Evolutionary conservation across 2,888 invertebrate genomes (phyloP).

Genomic region (Scrobipalpa atriplicella): DNA sequence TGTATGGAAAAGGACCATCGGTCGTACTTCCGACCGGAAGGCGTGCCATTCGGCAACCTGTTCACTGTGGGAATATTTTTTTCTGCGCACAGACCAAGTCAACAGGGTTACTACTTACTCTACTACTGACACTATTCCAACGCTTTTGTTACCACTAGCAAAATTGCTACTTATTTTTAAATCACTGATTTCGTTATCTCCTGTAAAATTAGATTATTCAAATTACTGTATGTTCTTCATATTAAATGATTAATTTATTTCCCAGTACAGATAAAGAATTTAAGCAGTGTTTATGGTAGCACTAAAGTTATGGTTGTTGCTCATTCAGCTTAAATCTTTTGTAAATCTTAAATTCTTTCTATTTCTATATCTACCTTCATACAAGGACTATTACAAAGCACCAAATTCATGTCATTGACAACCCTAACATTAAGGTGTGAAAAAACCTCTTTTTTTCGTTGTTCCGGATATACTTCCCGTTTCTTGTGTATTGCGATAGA

Average conservation of each 20-base stretch:
- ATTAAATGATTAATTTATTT: too few relatives aligned
- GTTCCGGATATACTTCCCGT: slow-evolving; percentile 81
- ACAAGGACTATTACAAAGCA: not conserved
- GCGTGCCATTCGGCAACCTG: slow-evolving; percentile 75
- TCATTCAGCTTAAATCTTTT: too few relatives aligned
- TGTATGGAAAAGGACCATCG: slow-evolving; percentile 64
- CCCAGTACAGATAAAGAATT: too few relatives aligned
- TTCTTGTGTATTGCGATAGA: slow-evolving; percentile 75
- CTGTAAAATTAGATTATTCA: too few relatives aligned
- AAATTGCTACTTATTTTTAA: too few relatives aligned
- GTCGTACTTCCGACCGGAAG: slow-evolving; percentile 80
- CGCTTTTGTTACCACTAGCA: too few relatives aligned
- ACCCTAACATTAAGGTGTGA: slow-evolving; percentile 56
- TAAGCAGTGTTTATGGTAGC: too few relatives aligned
- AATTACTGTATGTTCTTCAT: too few relatives aligned
- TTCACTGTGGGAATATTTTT: slow-evolving; percentile 74
- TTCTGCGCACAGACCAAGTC: slow-evolving; percentile 52
- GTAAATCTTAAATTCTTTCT: not conserved
- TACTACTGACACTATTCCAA: too few relatives aligned
- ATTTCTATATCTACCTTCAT: not conserved
- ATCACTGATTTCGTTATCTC: too few relatives aligned
- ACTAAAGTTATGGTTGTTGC: too few relatives aligned
- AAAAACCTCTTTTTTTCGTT: slow-evolving; percentile 68
- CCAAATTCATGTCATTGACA: slow-evolving; percentile 41
- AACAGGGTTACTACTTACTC: slow-evolving; percentile 47